These are phyloP conservation scores for Brachionus angularis DNA, from an alignment of 1,140 invertebrate genomes.

Conservation along the genomic window DNA sequence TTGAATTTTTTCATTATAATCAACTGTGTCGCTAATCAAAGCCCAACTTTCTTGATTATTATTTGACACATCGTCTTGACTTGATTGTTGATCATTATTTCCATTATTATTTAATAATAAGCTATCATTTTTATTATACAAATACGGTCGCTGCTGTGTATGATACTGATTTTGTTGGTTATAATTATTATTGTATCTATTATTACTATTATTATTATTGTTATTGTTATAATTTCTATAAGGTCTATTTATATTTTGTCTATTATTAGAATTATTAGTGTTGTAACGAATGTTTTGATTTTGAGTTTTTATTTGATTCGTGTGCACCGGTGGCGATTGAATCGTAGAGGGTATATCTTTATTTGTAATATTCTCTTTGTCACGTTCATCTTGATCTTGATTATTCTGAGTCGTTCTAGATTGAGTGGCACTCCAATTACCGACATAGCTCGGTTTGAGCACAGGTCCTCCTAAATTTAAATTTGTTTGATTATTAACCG, in stretches of 20 bases:
- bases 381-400: neutral
- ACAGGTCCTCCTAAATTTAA: too few species aligned
- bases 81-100: slow-evolving; percentile 9
- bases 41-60: slow-evolving; percentile 20
- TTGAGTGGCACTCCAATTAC: slow-evolving; percentile 3
- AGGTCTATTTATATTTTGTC: too few species aligned
- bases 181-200: neutral
- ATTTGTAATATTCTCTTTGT: too few species aligned
- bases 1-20: slow-evolving; percentile 10
- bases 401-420: neutral
- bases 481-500: too few species aligned
- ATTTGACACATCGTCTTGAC: slow-evolving; percentile 3
- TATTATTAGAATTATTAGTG: too few species aligned
- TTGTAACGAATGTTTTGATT: too few species aligned
- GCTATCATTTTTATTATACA: slow-evolving; percentile 24
- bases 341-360: too few species aligned
- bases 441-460: neutral
- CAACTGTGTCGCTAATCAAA: slow-evolving; percentile 1
- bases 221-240: too few species aligned
- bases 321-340: too few species aligned
- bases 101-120: neutral
- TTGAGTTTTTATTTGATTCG: too few species aligned
- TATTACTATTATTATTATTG: neutral
- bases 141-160: neutral
- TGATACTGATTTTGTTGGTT: neutral